Conservation (phyloP, 2,113 vertebrate genomes). For the Hemiscyllium ocellatum region DNA sequence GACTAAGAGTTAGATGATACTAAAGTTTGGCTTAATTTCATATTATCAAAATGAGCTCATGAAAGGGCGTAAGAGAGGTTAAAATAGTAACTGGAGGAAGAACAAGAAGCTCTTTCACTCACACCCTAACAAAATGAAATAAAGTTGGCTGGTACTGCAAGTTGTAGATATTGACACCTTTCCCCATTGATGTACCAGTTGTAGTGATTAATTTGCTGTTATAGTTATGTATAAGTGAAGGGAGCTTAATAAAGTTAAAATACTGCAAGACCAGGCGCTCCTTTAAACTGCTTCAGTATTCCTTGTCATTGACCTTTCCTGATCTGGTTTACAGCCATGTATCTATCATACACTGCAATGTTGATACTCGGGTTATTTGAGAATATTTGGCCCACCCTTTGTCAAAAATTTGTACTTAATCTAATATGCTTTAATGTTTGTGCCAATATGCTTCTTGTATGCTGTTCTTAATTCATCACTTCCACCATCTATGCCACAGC, state of each 20-base stretch:
- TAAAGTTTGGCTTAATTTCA: neutral
- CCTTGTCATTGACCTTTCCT: neutral
- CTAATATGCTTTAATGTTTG: neutral
- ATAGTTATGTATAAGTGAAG: neutral
- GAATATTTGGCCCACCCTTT: neutral
- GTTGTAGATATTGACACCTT: neutral
- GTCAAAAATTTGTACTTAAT: neutral
- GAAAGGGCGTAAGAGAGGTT: neutral
- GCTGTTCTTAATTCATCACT: neutral
- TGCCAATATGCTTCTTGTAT: slow-evolving; percentile 17
- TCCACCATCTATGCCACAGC: neutral
- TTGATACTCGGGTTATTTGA: neutral
- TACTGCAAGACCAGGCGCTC: neutral
- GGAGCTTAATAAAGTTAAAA: slow-evolving; percentile 28
- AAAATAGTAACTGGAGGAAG: neutral
- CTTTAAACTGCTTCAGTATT: slow-evolving; percentile 22
- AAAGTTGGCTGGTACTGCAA: neutral
- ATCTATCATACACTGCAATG: neutral
- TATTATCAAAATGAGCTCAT: neutral
- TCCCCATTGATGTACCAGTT: neutral
- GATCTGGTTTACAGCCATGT: neutral
- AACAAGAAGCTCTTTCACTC: neutral
- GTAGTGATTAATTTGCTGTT: neutral
- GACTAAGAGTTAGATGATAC: neutral
- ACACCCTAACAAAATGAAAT: too few relatives aligned